phyloP scores from a whole-genome alignment of 2,888 invertebrate genomes.

The Thelaira solivaga region DNA sequence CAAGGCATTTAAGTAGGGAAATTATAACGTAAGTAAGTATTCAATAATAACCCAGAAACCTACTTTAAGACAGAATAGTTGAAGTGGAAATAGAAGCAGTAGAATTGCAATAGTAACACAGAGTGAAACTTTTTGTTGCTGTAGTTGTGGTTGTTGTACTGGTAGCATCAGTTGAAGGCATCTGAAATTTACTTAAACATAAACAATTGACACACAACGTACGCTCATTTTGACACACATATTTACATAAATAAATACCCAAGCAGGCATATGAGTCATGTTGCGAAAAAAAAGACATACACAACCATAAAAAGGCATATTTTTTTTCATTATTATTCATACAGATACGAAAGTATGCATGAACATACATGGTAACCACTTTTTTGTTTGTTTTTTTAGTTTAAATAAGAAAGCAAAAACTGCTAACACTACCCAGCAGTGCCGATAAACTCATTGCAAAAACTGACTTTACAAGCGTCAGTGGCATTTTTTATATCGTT shows the following conservation, averaged over 20 bases:
- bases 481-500: no score
- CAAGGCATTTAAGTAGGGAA: conserved; percentile 20
- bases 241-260: not conserved
- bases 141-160: no score
- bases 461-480: no score
- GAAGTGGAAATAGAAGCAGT: conserved; percentile 37
- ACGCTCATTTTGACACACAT: conserved; percentile 4
- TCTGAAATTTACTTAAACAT: conserved; percentile 24
- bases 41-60: conserved; percentile 59
- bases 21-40: conserved; percentile 31
- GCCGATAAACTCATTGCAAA: not conserved
- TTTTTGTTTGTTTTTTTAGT: no score
- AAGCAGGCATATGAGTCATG: conserved; percentile 3
- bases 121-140: not conserved
- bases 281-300: conserved; percentile 6
- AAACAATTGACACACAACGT: conserved; percentile 37
- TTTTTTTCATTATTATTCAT: not conserved
- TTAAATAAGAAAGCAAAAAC: not conserved
- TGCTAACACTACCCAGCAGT: not conserved
- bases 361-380: not conserved
- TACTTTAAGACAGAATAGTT: conserved; percentile 38
- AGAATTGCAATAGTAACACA: conserved; percentile 2
- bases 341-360: not conserved
- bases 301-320: conserved; percentile 24
- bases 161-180: not conserved